A percentile compares a stretch with the other conserved stretches of the same genome.
phyloP scores from a whole-genome alignment of 2,113 vertebrate species.

The Hemiprocne comata region DNA sequence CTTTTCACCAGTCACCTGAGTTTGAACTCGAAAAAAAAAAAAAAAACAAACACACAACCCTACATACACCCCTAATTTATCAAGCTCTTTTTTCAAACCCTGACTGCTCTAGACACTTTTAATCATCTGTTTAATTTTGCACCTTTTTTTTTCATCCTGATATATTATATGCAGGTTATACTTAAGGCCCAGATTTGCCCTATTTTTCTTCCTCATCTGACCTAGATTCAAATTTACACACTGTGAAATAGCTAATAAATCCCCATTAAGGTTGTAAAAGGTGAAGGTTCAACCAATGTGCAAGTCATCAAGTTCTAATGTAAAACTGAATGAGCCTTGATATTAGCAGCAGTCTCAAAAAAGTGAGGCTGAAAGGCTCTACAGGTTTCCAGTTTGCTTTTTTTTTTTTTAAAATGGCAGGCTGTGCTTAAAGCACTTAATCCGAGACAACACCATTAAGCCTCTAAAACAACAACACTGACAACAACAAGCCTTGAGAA shows the following conservation, averaged over 20 bases:
- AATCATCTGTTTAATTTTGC: conserved; percentile 75
- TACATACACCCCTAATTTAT: conserved; percentile 56
- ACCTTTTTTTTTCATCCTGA: conserved; percentile 57
- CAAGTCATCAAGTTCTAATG: conserved; percentile 80
- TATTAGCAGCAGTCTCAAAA: conserved; percentile 74
- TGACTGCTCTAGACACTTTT: conserved; percentile 66
- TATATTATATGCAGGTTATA: conserved; percentile 75
- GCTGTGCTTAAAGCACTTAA: conserved; percentile 31
- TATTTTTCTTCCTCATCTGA: conserved; percentile 78
- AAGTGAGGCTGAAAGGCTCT: conserved; percentile 56
- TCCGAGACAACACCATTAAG: neutral
- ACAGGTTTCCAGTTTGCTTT: conserved; percentile 23
- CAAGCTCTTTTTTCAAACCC: conserved; percentile 62
- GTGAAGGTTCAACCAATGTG: conserved; percentile 79
- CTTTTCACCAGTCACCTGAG: conserved; percentile 57
- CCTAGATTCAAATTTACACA: conserved; percentile 84
- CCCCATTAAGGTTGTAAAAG: conserved; percentile 83
- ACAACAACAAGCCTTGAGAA: conserved; percentile 14
- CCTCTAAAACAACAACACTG: neutral
- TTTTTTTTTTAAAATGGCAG: conserved; percentile 39
- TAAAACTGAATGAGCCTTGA: conserved; percentile 81
- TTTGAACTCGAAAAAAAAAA: conserved; percentile 39
- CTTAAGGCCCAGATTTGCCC: conserved; percentile 71
- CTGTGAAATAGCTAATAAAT: conserved; percentile 85
- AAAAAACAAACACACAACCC: neutral